Evolutionary conservation across 2,113 vertebrate species (phyloP).

Genomic region (Ptilonorhynchus violaceus): DNA sequence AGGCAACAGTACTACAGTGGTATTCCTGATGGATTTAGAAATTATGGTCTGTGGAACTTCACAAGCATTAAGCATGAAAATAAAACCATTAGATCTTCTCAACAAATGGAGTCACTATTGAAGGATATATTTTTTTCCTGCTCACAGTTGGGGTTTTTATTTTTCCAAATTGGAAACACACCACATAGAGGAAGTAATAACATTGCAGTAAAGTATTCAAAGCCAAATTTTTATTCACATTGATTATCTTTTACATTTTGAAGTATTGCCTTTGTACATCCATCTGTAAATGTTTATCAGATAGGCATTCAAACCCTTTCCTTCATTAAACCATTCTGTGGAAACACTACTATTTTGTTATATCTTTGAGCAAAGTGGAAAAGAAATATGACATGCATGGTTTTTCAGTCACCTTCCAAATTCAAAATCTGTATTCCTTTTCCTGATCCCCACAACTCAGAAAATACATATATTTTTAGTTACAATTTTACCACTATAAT

Average conservation of each 20-base stretch:
- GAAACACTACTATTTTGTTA: conserved; percentile 30
- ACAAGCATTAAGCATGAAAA: conserved; percentile 64
- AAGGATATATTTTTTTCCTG: neutral
- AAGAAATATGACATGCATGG: neutral
- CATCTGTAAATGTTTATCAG: conserved; percentile 69
- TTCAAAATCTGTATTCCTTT: neutral
- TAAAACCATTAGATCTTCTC: conserved; percentile 69
- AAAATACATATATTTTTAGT: neutral
- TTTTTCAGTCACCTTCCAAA: conserved; percentile 32
- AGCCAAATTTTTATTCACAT: conserved; percentile 63
- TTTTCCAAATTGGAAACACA: conserved; percentile 72
- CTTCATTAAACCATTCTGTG: conserved; percentile 46
- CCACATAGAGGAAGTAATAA: conserved; percentile 65
- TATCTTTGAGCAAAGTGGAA: neutral
- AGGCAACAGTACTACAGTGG: conserved; percentile 3
- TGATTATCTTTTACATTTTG: conserved; percentile 72
- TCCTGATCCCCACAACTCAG: neutral
- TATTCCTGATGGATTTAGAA: conserved; percentile 65
- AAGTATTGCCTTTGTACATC: conserved; percentile 61
- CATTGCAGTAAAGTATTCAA: conserved; percentile 59
- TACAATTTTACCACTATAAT: neutral
- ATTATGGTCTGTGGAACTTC: conserved; percentile 67
- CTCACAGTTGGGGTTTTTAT: conserved; percentile 43
- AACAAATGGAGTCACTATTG: conserved; percentile 55
- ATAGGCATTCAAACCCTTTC: conserved; percentile 29